Evolutionary conservation across 2,113 vertebrate species (phyloP).

Genomic region (Balaenoptera acutorostrata): DNA sequence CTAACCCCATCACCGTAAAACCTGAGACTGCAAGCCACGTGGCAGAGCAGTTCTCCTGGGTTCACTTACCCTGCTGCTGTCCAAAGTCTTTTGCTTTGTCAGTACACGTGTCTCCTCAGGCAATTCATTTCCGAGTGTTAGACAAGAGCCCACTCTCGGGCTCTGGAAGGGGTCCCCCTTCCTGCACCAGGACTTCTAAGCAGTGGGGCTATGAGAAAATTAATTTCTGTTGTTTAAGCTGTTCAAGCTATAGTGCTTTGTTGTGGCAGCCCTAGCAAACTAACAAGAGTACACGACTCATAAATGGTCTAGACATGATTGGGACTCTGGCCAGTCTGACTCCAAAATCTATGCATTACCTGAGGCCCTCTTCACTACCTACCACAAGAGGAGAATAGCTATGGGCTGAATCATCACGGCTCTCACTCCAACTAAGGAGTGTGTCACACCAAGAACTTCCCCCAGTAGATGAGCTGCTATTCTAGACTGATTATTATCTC

Average conservation of each 20-base stretch:
- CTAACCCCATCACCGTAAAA: too few relatives aligned
- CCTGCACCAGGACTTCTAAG: not conserved
- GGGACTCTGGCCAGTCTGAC: not conserved
- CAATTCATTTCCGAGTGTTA: too few relatives aligned
- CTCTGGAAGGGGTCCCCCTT: too few relatives aligned
- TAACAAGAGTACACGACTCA: rapidly evolving
- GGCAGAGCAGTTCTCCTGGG: too few relatives aligned
- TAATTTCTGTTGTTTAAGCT: not conserved
- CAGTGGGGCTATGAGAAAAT: not conserved
- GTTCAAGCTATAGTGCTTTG: not conserved
- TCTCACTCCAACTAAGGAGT: not conserved
- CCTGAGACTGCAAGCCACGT: too few relatives aligned
- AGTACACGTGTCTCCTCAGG: too few relatives aligned
- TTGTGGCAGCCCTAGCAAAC: not conserved
- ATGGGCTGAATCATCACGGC: not conserved
- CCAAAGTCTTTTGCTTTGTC: too few relatives aligned
- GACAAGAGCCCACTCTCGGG: too few relatives aligned
- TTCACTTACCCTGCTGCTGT: too few relatives aligned
- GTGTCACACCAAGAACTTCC: not conserved
- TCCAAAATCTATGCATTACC: not conserved
- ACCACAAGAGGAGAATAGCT: not conserved
- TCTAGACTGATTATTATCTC: not conserved
- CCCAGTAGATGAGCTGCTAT: not conserved
- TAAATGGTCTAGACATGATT: not conserved
- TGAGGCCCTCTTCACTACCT: not conserved